Percentiles rank a stretch among this genome's conserved stretches.
phyloP scores from a whole-genome alignment of 2,888 invertebrate species.

The Drosophila yooni region DNA sequence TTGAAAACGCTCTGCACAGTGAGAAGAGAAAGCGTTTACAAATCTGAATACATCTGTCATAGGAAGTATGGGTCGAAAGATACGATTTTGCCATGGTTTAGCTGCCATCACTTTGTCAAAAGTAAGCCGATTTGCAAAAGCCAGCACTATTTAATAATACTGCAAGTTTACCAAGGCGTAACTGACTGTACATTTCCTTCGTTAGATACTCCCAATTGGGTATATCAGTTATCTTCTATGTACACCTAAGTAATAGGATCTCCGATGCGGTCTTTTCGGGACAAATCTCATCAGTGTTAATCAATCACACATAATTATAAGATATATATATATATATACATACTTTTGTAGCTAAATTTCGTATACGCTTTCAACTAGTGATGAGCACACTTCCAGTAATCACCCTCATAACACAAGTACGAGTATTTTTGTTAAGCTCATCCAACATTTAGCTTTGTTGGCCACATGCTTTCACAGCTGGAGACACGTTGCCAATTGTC shows the following conservation, averaged over 20 bases:
- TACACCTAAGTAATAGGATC: background rate
- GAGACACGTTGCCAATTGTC: slow-evolving; percentile 31
- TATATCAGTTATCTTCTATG: background rate
- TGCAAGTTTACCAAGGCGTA: background rate
- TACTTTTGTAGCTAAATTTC: background rate
- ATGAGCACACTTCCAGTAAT: background rate
- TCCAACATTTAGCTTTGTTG: slow-evolving; percentile 28
- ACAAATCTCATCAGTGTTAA: background rate
- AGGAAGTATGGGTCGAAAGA: background rate
- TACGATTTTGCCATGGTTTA: background rate
- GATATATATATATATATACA: background rate
- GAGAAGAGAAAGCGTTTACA: background rate
- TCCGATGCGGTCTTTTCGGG: background rate
- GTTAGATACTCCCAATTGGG: background rate
- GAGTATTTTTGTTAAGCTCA: slow-evolving; percentile 18
- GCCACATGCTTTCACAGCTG: slow-evolving; percentile 41
- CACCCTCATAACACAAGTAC: background rate
- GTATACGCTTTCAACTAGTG: background rate
- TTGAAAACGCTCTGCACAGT: background rate
- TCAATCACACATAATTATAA: background rate
- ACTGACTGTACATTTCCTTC: background rate
- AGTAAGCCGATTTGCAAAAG: background rate
- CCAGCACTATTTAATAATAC: background rate
- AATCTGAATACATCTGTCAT: background rate
- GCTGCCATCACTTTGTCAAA: background rate